Percentiles rank a stretch among this genome's conserved stretches.
Conservation (phyloP, 2,797 vertebrate genomes). For the Enteromius thamalakanensis region DNA sequence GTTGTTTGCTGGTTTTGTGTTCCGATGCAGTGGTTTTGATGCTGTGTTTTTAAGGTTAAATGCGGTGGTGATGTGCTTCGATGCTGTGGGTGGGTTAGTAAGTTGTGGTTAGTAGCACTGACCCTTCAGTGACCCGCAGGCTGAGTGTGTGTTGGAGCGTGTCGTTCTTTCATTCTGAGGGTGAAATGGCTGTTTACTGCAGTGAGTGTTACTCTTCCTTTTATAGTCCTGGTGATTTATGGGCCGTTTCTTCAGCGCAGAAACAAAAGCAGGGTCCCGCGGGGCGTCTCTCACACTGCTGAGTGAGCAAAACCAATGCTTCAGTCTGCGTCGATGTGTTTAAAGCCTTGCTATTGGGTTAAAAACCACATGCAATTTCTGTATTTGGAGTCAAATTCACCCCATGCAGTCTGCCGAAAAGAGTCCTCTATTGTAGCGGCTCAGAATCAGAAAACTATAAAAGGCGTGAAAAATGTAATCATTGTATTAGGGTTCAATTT, state of each 20-base stretch:
- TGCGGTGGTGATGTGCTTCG: too few species aligned
- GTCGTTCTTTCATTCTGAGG: not conserved
- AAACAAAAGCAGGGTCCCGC: not conserved
- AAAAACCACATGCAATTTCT: not conserved
- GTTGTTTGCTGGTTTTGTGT: too few species aligned
- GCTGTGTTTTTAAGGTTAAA: too few species aligned
- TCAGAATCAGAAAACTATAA: not conserved
- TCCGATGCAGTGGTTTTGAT: too few species aligned
- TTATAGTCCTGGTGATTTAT: not conserved
- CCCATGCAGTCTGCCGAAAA: not conserved
- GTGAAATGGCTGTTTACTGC: conserved; percentile 9
- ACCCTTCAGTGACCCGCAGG: not conserved
- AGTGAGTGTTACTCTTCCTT: not conserved
- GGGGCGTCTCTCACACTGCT: not conserved
- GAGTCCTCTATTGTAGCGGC: not conserved
- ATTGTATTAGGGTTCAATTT: not conserved
- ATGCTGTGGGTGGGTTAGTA: not conserved
- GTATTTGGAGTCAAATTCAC: too few species aligned
- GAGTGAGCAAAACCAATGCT: not conserved
- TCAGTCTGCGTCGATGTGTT: not conserved
- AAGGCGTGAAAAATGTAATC: not conserved
- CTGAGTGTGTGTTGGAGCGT: not conserved
- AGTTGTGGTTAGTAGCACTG: not conserved
- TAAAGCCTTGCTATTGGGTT: not conserved
- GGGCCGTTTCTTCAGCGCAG: not conserved